A percentile compares a stretch with the other conserved stretches of the same genome.
phyloP scores from a whole-genome alignment of 2,888 invertebrate species.

The Plebejus argus region DNA sequence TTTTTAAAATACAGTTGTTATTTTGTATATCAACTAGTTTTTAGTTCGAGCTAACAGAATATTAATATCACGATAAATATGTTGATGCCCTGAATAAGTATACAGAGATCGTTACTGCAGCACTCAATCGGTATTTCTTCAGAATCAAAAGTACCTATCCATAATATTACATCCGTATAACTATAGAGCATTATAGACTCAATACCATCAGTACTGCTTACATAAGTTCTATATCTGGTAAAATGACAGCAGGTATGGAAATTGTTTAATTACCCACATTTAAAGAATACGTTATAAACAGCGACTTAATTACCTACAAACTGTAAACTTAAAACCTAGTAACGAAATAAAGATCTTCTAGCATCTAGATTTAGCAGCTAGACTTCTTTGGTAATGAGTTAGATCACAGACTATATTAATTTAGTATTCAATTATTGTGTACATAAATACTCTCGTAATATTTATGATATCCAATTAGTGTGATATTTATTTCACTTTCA shows the following conservation, averaged over 20 bases:
- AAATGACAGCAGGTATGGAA: not conserved
- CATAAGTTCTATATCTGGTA: not conserved
- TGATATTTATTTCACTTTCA: slow-evolving; percentile 25
- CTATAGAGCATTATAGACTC: no score
- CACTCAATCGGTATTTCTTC: no score
- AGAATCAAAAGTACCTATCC: no score
- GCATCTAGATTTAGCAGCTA: not conserved
- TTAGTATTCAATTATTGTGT: slow-evolving; percentile 29
- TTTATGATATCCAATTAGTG: slow-evolving; percentile 26
- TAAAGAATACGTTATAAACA: not conserved
- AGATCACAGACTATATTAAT: slow-evolving; percentile 26
- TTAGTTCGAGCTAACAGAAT: no score
- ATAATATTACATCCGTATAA: no score
- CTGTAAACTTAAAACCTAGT: not conserved
- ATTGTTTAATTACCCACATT: not conserved
- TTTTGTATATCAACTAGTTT: no score
- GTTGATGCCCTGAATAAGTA: no score
- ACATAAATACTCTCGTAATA: slow-evolving; percentile 17
- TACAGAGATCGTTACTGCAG: no score
- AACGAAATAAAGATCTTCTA: not conserved
- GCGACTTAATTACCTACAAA: not conserved
- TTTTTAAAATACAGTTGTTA: no score
- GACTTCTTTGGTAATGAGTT: not conserved
- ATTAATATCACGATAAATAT: no score
- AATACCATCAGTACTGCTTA: no score